phyloP scores from a whole-genome alignment of 2,113 vertebrate genomes.

The Manacus vitellinus region DNA sequence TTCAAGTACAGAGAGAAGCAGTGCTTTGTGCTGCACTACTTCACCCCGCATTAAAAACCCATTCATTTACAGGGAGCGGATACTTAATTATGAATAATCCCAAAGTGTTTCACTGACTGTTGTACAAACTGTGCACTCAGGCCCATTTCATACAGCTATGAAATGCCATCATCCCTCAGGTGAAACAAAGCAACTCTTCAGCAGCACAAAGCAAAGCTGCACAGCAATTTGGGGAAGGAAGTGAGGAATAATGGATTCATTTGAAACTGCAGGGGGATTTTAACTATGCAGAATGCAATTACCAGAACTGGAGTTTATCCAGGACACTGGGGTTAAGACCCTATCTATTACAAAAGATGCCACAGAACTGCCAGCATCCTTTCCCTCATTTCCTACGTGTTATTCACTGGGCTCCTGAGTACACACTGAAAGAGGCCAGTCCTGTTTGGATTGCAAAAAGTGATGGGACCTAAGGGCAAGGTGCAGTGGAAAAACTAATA shows the following conservation, averaged over 20 bases:
- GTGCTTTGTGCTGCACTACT: constrained; percentile 7
- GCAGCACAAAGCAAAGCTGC: constrained; percentile 50
- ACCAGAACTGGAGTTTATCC: constrained; percentile 61
- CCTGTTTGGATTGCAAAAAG: neutral
- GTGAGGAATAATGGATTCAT: constrained; percentile 58
- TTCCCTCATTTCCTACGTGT: constrained; percentile 22
- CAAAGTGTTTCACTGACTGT: neutral
- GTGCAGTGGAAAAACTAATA: neutral
- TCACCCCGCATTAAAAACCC: neutral
- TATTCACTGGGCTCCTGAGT: neutral
- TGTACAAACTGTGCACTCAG: constrained; percentile 7
- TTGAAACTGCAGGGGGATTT: constrained; percentile 64
- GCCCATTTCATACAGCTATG: constrained; percentile 9
- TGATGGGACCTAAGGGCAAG: neutral
- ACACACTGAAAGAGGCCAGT: neutral
- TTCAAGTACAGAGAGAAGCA: neutral
- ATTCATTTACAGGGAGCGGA: neutral
- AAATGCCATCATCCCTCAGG: constrained; percentile 62
- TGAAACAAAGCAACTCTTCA: constrained; percentile 64
- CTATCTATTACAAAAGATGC: constrained; percentile 63
- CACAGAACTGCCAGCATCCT: constrained; percentile 37
- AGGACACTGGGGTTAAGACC: constrained; percentile 62
- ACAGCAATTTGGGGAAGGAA: constrained; percentile 54
- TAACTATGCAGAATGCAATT: constrained; percentile 62
- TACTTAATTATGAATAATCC: constrained; percentile 46